Evolutionary conservation across 2,888 invertebrate genomes (phyloP), one percentile per base, ranked within the genome.

Genomic region (Torymus auratus): DNA sequence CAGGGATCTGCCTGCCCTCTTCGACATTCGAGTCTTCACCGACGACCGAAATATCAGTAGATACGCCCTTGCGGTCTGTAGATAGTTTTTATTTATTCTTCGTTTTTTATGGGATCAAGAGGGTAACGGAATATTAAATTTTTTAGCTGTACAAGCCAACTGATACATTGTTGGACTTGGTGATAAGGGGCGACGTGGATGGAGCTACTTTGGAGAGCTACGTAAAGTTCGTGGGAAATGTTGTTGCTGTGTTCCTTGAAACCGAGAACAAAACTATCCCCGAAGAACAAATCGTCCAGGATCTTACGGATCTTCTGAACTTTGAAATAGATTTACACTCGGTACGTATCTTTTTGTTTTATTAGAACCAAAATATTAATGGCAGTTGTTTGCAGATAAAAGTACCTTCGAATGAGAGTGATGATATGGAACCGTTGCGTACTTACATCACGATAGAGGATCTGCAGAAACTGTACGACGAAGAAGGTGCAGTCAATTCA

Each of bases 381-480:
- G 7, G 41, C 7, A 41, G 7, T 41, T 7, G 7, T 15, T 71
- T 78, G 17, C 20, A 78, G 77, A 55, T 73, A 10, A 72, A 73
- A 62, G 2, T 17, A 1, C 53, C 50, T 11, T 65, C 23, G 4
- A 71, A 23, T 5, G 68, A 78, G 52, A 73, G 41, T 10, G 55
- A 68, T 7, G 62, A 72, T 28, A 14, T 68, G 13, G 68, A 78
- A 11, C 28, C 41, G 3, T 15, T 69, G 10, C 20, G 17, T 2
- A 14, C 23, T 17, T 69, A 73, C 15, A 73, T 69, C 50, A 73
- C 68, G 12, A 73, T 79, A 1, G 55, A 79, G 4, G 69, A 73
- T 3, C 55, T 79, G 62, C 79, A 79, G 23, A 13, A 50, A 2
- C 69, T 62, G 52, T 79, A 73, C 23, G 62, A 79, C 23, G 15